Conservation (phyloP, 2,888 invertebrate species). For the Stegophylla sp. region DNA sequence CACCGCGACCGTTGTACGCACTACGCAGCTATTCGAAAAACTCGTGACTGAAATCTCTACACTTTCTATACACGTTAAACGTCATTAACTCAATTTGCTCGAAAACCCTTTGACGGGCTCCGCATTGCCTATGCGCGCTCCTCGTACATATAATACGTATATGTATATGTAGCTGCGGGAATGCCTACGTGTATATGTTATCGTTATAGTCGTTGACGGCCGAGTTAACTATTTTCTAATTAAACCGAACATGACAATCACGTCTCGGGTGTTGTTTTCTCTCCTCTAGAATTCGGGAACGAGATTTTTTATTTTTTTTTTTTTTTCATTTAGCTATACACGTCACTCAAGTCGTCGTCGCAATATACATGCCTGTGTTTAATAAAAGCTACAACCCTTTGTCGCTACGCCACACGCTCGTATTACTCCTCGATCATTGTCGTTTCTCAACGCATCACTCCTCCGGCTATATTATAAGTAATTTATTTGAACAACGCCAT, state of each 20-base stretch:
- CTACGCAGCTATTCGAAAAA: neutral
- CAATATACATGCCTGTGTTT: neutral
- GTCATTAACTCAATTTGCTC: conserved; percentile 23
- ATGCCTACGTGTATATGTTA: neutral
- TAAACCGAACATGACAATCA: conserved; percentile 17
- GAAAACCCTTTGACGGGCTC: neutral
- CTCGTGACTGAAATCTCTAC: neutral
- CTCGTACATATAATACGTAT: no score
- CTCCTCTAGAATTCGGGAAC: no score
- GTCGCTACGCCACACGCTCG: no score
- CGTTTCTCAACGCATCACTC: no score
- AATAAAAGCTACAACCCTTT: neutral
- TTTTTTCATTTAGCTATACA: no score
- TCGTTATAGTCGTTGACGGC: neutral
- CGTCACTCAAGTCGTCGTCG: neutral
- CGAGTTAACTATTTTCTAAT: conserved; percentile 27
- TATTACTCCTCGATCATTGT: no score
- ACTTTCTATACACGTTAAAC: conserved; percentile 13
- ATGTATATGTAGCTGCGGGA: no score
- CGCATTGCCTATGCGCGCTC: neutral
- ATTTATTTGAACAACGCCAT: no score
- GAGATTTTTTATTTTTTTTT: no score
- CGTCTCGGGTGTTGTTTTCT: neutral
- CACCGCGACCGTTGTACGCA: neutral
- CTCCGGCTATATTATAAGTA: no score